A percentile compares a stretch with the other conserved stretches of the same genome.
Evolutionary conservation across 2,797 vertebrate species (phyloP).

Genomic region (Argya squamiceps): DNA sequence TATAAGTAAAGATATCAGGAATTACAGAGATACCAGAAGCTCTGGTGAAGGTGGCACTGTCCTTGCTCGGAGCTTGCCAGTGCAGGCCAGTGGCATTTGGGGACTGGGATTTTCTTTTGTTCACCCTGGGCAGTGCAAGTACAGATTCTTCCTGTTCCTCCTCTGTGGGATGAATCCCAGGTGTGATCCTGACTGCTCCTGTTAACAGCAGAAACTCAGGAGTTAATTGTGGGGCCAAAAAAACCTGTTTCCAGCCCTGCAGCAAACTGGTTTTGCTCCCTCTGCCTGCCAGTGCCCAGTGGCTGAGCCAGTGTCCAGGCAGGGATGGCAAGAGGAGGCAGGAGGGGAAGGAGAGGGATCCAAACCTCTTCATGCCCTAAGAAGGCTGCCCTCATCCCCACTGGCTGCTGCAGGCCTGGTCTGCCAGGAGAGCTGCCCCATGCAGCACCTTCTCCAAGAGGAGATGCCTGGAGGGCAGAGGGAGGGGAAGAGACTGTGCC

Average conservation of each 20-base stretch:
- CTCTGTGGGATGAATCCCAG: background rate
- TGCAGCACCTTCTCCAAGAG: background rate
- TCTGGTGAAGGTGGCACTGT: background rate
- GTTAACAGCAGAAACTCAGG: background rate
- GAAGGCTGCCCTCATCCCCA: background rate
- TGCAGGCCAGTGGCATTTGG: background rate
- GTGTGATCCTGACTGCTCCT: background rate
- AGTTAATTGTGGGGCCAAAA: background rate
- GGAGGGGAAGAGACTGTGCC: background rate
- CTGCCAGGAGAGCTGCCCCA: background rate
- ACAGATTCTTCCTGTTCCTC: background rate
- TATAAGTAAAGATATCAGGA: background rate
- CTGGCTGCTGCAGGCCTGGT: background rate
- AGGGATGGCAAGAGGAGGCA: background rate
- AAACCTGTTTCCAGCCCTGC: constrained; percentile 13
- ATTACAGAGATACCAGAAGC: background rate
- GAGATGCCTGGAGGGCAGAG: background rate
- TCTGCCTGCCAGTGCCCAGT: background rate
- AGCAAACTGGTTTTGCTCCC: background rate
- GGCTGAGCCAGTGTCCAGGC: background rate
- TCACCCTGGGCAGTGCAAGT: background rate
- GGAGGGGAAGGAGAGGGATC: background rate
- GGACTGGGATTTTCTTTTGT: background rate
- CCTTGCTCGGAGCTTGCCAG: fast-evolving
- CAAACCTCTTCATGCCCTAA: background rate